Conservation (phyloP, 2,888 invertebrate species). For the Trachelus stipa region DNA sequence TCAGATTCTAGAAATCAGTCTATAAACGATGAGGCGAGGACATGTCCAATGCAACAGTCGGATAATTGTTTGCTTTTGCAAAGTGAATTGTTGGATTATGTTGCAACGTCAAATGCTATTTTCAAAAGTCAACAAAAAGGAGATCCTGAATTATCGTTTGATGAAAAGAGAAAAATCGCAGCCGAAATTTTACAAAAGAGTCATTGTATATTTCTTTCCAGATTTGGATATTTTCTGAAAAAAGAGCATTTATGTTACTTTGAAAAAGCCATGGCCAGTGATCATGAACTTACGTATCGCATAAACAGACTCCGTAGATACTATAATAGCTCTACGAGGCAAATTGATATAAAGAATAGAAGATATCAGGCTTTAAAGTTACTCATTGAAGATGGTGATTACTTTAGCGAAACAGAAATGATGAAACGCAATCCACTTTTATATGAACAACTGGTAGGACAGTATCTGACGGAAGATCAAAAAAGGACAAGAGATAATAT, state of each 20-base stretch:
- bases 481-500: slow-evolving; percentile 74
- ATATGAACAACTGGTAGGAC: slow-evolving; percentile 91
- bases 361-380: slow-evolving; percentile 84
- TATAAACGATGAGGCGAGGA: no score
- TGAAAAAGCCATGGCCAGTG: slow-evolving; percentile 61
- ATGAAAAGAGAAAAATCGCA: slow-evolving; percentile 80
- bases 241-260: slow-evolving; percentile 80
- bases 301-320: slow-evolving; percentile 73
- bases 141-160: slow-evolving; percentile 78
- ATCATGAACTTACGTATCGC: slow-evolving; percentile 74
- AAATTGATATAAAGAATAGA: slow-evolving; percentile 79
- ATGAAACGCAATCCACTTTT: slow-evolving; percentile 90
- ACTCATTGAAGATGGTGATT: slow-evolving; percentile 77
- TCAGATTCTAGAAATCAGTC: slow-evolving; percentile 6
- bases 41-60: slow-evolving; percentile 3
- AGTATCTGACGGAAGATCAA: slow-evolving; percentile 84
- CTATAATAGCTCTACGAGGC: slow-evolving; percentile 69
- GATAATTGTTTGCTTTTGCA: slow-evolving; percentile 61
- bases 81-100: slow-evolving; percentile 72
- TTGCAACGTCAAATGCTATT: slow-evolving; percentile 63
- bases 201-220: slow-evolving; percentile 77
- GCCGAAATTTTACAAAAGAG: slow-evolving; percentile 74
- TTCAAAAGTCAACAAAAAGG: slow-evolving; percentile 87
- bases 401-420: slow-evolving; percentile 95
- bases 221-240: slow-evolving; percentile 81